These are phyloP conservation scores for Ctenoplectra terminalis DNA, from an alignment of 1,140 invertebrate genomes.

Conservation along the genomic window DNA sequence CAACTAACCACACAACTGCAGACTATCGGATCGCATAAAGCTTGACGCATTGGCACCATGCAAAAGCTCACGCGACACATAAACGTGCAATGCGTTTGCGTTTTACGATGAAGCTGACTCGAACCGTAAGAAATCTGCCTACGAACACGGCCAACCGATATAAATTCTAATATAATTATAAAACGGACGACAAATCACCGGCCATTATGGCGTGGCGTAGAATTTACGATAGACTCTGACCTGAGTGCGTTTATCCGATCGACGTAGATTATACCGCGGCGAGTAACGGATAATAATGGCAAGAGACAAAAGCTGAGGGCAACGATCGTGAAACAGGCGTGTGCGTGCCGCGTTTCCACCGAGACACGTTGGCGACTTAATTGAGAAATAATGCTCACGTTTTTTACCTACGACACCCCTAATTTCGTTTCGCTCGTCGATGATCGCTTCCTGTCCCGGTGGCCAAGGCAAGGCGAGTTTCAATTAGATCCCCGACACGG, in stretches of 20 bases:
- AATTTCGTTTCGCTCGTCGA: constrained; percentile 23
- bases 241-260: not conserved
- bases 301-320: not conserved
- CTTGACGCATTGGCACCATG: not conserved
- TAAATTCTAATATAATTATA: constrained; percentile 53
- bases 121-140: constrained; percentile 3
- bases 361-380: not conserved
- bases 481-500: not conserved
- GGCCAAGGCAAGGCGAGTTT: not conserved
- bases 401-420: not conserved
- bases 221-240: constrained; percentile 24
- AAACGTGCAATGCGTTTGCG: not conserved
- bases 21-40: not conserved
- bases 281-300: constrained; percentile 26
- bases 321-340: not conserved
- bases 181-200: constrained; percentile 48
- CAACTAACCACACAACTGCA: not conserved
- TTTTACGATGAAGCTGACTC: constrained; percentile 15
- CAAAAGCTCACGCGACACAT: not conserved
- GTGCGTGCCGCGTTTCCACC: not conserved
- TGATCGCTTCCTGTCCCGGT: not conserved
- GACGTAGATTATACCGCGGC: constrained; percentile 6
- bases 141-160: constrained; percentile 15
- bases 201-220: not conserved
- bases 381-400: constrained; percentile 43